Conservation (phyloP, 2,797 vertebrate species). For the Melanotaenia maccullochi region DNA sequence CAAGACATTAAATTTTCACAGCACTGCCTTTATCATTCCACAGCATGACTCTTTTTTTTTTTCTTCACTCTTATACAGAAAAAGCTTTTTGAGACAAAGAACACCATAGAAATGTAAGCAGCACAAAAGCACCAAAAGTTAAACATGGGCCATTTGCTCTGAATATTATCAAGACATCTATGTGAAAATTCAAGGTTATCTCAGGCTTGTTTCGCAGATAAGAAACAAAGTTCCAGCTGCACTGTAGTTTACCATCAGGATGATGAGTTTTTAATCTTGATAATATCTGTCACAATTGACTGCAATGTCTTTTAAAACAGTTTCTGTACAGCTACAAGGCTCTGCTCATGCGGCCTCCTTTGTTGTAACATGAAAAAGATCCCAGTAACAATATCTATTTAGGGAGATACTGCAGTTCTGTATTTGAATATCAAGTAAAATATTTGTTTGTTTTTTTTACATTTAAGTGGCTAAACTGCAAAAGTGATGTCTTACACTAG, state of each 20-base stretch:
- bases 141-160: constrained; percentile 53
- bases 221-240: constrained; percentile 19
- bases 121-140: constrained; percentile 76
- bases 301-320: constrained; percentile 31
- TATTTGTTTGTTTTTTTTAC: constrained; percentile 52
- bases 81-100: constrained; percentile 61
- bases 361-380: constrained; percentile 52
- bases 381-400: constrained; percentile 51
- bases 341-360: constrained; percentile 67
- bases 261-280: constrained; percentile 46
- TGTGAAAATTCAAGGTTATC: constrained; percentile 23
- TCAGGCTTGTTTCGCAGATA: constrained; percentile 48
- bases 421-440: constrained; percentile 61
- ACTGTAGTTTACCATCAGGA: constrained; percentile 35
- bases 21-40: constrained; percentile 77
- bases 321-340: constrained; percentile 69
- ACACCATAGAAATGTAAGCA: constrained; percentile 72
- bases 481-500: constrained; percentile 66
- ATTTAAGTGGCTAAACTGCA: constrained; percentile 71
- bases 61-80: constrained; percentile 41
- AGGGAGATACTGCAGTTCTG: constrained; percentile 50
- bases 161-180: constrained; percentile 63
- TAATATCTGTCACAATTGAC: constrained; percentile 60
- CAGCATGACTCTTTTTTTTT: constrained; percentile 55
- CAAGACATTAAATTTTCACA: constrained; percentile 83